A percentile compares a stretch with the other conserved stretches of the same genome.
Conservation (phyloP, 1,140 invertebrate species). For the Xylocopa sonorina region DNA sequence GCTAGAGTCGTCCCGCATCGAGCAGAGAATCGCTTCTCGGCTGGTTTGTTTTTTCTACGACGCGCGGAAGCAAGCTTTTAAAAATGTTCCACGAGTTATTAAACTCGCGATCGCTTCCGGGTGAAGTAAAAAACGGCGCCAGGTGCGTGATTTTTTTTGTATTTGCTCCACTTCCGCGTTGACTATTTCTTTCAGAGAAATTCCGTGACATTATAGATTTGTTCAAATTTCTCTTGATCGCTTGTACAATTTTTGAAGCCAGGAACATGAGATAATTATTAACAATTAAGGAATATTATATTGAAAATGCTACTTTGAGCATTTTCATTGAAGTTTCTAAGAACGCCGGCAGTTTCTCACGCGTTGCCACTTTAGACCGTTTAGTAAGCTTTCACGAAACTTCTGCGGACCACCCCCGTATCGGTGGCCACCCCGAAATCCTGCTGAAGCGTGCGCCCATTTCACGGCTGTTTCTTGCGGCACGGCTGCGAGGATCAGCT, state of each 20-base stretch:
- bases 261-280: no score
- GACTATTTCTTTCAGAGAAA: not conserved
- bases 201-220: not conserved
- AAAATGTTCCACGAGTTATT: slow-evolving; percentile 14
- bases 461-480: slow-evolving; percentile 51
- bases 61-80: slow-evolving; percentile 26
- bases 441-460: slow-evolving; percentile 61
- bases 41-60: not conserved
- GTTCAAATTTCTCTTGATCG: not conserved
- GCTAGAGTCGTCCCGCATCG: slow-evolving; percentile 3
- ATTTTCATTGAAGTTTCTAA: slow-evolving; percentile 38
- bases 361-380: not conserved
- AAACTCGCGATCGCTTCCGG: slow-evolving; percentile 26
- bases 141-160: slow-evolving; percentile 49
- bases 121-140: slow-evolving; percentile 5
- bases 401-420: slow-evolving; percentile 35
- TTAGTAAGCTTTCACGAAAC: slow-evolving; percentile 13
- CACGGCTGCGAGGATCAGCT: not conserved
- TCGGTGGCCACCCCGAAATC: slow-evolving; percentile 61
- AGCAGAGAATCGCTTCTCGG: slow-evolving; percentile 31
- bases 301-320: not conserved
- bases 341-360: slow-evolving; percentile 50
- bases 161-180: slow-evolving; percentile 7
- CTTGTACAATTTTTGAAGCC: no score
- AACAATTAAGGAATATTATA: no score